Base-by-base conservation (phyloP, 2,888 invertebrate genomes). In the Xylota segnis region DNA sequence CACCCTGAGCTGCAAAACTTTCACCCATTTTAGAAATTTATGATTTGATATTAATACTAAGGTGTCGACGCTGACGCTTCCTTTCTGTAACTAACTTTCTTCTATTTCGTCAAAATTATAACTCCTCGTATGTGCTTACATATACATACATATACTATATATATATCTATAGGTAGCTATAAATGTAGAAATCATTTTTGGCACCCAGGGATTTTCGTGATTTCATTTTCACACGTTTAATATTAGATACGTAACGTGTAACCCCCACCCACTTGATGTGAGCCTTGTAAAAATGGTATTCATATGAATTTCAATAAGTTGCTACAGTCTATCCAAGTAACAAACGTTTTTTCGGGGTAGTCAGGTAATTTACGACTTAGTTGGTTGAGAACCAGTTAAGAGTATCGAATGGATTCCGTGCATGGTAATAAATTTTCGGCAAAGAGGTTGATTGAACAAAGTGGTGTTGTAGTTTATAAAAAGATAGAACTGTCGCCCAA, bases 1-100 rank as follows among this genome's bases (percentile, higher is more conserved):
- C 96, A 79, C 91, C 92, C 83, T 90, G 50, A 94, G 95, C 65
- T 93, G 93, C 88, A 83, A 90, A 90, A 78, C 89, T 88, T 68
- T 88, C 88, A 86, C 89, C 88, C 91, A 91, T 91, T n/a, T 50
- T 37, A 4, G 23, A 6, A 47, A 47, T 14, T 18, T 18, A 50
- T 81, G 0, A 71, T 5, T 61, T 59, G 32, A 16, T 23, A n/a
- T 56, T 12, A 14, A 34, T 32, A 18, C 18, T 29, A 87, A 89
- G 76, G 77, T 83, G 61, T 82, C 9, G 5, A 59, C 14, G 58
- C 29, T 32, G 61, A 61, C 50, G 12, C 75, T 75, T 70, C 52
- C 74, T 79, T 63, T 75, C 75, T 34, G 14, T 27, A 40, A 16
- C 52, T 52, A 12, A 34, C 27, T 43, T 45, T 40, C 18, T 58